Percentiles rank a stretch among this genome's conserved stretches.
phyloP scores from a whole-genome alignment of 2,888 invertebrate genomes.

The Drosophila fulvimacula region DNA sequence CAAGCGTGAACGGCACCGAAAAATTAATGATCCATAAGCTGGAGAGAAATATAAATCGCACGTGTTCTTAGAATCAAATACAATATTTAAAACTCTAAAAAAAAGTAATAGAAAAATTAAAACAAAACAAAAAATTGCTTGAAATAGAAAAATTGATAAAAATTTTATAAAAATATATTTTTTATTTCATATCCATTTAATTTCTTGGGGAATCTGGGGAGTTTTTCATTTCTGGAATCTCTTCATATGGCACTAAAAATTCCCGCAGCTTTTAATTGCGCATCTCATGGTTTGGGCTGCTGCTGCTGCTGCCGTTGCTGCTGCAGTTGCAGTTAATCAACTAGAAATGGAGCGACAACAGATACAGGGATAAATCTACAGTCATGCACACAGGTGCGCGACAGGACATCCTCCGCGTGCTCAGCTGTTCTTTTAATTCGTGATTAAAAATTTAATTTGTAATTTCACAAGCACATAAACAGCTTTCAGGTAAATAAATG shows the following conservation, averaged over 20 bases:
- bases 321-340: conserved; percentile 67
- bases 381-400: conserved; percentile 2
- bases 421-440: conserved; percentile 49
- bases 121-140: no score
- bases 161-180: neutral
- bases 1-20: conserved; percentile 61
- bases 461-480: conserved; percentile 78
- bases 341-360: conserved; percentile 64
- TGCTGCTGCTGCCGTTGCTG: conserved; percentile 4
- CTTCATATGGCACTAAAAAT: conserved; percentile 3
- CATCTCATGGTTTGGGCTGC: conserved; percentile 19
- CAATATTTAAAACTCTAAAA: neutral
- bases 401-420: conserved; percentile 41
- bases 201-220: neutral
- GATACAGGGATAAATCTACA: conserved; percentile 41
- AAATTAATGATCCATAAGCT: conserved; percentile 75
- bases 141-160: no score
- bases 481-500: conserved; percentile 78
- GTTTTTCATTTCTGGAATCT: neutral
- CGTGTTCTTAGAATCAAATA: conserved; percentile 10
- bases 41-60: conserved; percentile 48
- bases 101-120: no score
- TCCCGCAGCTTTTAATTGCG: conserved; percentile 31
- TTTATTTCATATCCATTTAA: neutral
- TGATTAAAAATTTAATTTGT: conserved; percentile 81